These are phyloP conservation scores for Parambassis ranga DNA, from an alignment of 2,797 vertebrate genomes.

Conservation along the genomic window DNA sequence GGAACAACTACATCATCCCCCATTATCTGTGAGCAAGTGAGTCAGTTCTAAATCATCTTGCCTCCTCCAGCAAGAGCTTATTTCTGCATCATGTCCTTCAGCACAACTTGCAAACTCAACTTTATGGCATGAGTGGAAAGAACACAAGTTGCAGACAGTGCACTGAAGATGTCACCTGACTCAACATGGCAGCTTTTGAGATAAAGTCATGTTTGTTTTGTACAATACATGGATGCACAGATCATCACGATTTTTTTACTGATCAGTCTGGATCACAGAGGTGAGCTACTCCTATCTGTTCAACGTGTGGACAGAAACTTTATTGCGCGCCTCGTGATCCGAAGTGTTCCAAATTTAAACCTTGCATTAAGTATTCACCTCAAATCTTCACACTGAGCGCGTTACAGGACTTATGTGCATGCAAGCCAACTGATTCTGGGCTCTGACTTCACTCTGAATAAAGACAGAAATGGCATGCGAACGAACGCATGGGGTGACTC, in stretches of 20 bases:
- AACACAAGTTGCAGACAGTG: neutral
- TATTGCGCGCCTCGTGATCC: no score
- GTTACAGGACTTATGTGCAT: slow-evolving; percentile 22
- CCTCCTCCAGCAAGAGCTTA: neutral
- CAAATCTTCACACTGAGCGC: neutral
- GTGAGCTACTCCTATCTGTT: no score
- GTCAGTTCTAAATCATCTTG: neutral
- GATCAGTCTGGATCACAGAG: no score
- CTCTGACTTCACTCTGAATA: slow-evolving; percentile 43
- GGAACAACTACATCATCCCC: neutral
- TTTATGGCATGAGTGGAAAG: neutral
- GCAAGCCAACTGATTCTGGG: slow-evolving; percentile 25
- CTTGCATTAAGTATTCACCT: neutral
- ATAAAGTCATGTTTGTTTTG: no score
- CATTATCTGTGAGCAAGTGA: neutral
- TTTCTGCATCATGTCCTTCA: neutral
- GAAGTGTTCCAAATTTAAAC: no score
- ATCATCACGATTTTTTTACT: no score
- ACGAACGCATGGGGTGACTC: slow-evolving; percentile 30
- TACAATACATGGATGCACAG: no score
- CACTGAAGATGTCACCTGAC: neutral
- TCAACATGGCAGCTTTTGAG: neutral
- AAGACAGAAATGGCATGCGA: slow-evolving; percentile 44
- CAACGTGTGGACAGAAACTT: no score
- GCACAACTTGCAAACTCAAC: neutral